Percentiles rank a stretch among this genome's conserved stretches.
phyloP scores from a whole-genome alignment of 2,113 vertebrate species.

The Phainopepla nitens region DNA sequence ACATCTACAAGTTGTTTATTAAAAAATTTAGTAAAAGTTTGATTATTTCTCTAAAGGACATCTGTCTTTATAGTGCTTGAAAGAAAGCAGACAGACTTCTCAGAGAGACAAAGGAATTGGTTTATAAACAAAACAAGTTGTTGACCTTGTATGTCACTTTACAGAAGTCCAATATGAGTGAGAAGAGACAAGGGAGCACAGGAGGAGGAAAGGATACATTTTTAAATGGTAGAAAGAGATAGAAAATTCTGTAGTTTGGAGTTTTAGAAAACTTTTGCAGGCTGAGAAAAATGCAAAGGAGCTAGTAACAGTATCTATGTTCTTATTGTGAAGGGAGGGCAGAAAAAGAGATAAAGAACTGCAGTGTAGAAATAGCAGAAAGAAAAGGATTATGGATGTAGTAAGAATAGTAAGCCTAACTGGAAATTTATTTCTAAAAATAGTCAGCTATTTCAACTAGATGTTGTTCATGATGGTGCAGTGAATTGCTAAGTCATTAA shows the following conservation, averaged over 20 bases:
- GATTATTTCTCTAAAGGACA: not conserved
- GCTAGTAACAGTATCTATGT: not conserved
- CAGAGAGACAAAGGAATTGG: not conserved
- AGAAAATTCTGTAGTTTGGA: not conserved
- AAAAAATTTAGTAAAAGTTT: not conserved
- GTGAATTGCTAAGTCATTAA: not conserved
- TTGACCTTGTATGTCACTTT: not conserved
- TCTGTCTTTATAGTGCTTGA: not conserved
- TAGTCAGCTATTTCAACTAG: not conserved
- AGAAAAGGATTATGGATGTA: not conserved
- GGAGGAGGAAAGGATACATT: not conserved
- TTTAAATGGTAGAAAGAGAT: not conserved
- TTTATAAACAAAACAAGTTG: not conserved
- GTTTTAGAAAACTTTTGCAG: not conserved
- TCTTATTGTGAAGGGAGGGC: not conserved
- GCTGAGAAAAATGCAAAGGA: not conserved
- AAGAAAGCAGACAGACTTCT: not conserved
- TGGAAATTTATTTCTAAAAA: not conserved
- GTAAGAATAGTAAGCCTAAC: not conserved
- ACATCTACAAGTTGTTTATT: not conserved
- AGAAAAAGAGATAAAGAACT: not conserved
- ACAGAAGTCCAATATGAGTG: not conserved
- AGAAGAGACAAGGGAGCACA: not conserved
- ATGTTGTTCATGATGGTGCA: not conserved
- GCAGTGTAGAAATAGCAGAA: not conserved